Percentiles rank a stretch among this genome's conserved stretches.
Conservation (phyloP, 2,797 vertebrate species). For the Parambassis ranga region DNA sequence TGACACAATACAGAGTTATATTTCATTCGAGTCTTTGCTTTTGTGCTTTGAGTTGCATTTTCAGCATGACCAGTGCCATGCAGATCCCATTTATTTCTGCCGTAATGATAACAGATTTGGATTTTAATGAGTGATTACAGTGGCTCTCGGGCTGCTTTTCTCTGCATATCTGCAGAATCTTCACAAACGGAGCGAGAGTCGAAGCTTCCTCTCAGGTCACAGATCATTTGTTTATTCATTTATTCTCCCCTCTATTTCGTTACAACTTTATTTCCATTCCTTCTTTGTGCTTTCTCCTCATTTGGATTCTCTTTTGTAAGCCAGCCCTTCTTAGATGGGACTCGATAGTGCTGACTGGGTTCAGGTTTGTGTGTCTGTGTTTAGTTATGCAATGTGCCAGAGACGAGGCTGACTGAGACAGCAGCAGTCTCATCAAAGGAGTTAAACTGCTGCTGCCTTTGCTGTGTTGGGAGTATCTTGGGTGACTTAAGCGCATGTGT, state of each 20-base stretch:
- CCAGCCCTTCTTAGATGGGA: slow-evolving; percentile 20
- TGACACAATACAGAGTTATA: neutral
- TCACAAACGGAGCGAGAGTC: neutral
- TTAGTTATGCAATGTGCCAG: slow-evolving; percentile 51
- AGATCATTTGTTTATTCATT: slow-evolving; percentile 31
- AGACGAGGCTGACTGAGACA: slow-evolving; percentile 28
- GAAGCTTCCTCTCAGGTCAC: slow-evolving; percentile 36
- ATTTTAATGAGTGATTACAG: slow-evolving; percentile 3
- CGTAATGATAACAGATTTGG: neutral
- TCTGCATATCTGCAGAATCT: neutral
- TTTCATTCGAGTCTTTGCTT: neutral
- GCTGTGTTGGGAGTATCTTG: neutral
- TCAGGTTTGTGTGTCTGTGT: slow-evolving; percentile 39
- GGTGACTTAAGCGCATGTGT: neutral
- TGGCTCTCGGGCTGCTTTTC: neutral
- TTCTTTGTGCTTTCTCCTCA: neutral
- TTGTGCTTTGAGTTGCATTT: neutral
- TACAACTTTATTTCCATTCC: neutral
- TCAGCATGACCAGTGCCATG: neutral
- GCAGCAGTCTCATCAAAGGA: slow-evolving; percentile 29
- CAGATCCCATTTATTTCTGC: neutral
- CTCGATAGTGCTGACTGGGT: slow-evolving; percentile 29
- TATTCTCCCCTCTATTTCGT: slow-evolving; percentile 27
- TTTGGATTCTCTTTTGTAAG: slow-evolving; percentile 1
- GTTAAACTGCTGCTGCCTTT: neutral